Conservation (phyloP, 92 coral and sea anemone species). For the Ricordea florida region DNA sequence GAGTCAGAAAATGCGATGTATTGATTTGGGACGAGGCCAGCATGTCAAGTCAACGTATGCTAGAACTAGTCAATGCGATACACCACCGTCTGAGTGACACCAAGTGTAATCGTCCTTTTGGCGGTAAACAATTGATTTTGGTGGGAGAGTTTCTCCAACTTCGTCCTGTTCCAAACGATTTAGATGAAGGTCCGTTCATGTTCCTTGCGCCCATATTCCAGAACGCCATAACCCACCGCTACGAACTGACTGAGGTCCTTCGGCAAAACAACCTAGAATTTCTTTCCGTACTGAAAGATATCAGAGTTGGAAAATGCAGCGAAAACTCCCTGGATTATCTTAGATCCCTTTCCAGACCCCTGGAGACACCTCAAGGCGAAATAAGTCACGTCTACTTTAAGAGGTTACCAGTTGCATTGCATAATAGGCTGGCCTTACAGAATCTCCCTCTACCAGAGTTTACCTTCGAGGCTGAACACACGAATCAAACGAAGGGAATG, state of each 20-base stretch:
- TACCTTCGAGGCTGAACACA: background rate
- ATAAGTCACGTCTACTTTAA: background rate
- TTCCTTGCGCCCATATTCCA: constrained; percentile 33
- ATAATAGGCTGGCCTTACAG: background rate
- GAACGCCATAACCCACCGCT: constrained; percentile 38
- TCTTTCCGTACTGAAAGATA: constrained; percentile 1
- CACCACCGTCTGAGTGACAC: constrained; percentile 10
- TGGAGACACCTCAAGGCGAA: background rate
- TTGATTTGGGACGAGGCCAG: constrained; percentile 58
- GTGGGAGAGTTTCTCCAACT: constrained; percentile 58
- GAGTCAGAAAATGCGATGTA: background rate
- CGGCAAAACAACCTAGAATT: constrained; percentile 26
- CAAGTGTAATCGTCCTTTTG: constrained; percentile 7
- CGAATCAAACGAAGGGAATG: background rate
- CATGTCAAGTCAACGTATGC: constrained; percentile 58
- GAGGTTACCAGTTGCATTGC: constrained; percentile 6
- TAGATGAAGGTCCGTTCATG: constrained; percentile 49
- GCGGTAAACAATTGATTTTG: constrained; percentile 49
- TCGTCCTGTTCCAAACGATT: constrained; percentile 21
- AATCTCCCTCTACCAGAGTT: background rate
- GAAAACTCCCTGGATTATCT: background rate
- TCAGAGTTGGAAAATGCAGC: background rate
- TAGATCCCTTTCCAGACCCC: background rate
- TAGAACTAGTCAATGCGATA: constrained; percentile 40
- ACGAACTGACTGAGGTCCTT: constrained; percentile 20